phyloP scores from a whole-genome alignment of 2,113 vertebrate genomes.

The Scomber colias region DNA sequence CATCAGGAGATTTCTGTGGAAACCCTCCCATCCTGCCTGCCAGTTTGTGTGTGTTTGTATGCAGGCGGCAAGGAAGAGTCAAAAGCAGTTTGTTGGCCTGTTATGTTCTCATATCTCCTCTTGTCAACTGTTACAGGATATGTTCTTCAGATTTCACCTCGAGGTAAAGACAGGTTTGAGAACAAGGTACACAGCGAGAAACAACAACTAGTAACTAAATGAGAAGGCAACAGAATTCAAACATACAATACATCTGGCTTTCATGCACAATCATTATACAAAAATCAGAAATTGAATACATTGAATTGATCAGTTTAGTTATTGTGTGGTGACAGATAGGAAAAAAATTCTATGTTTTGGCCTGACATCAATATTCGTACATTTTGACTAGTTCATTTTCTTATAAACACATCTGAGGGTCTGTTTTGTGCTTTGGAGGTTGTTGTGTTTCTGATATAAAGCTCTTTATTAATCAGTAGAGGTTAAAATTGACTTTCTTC shows the following conservation, averaged over 20 bases:
- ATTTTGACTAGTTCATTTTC: too few relatives aligned
- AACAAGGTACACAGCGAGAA: conserved; percentile 33
- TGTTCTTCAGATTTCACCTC: conserved; percentile 64
- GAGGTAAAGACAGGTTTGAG: conserved; percentile 62
- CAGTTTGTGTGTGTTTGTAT: conserved; percentile 21
- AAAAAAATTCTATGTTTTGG: too few relatives aligned
- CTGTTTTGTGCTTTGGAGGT: too few relatives aligned
- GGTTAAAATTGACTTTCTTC: background rate
- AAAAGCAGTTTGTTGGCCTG: conserved; percentile 67
- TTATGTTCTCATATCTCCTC: conserved; percentile 61
- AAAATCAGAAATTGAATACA: background rate
- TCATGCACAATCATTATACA: background rate
- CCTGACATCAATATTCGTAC: too few relatives aligned
- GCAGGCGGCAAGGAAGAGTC: conserved; percentile 32
- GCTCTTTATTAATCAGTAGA: background rate
- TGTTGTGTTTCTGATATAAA: background rate
- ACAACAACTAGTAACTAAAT: conserved; percentile 35
- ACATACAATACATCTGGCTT: background rate
- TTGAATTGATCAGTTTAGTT: background rate
- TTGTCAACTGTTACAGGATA: conserved; percentile 61
- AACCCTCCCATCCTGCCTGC: conserved; percentile 65
- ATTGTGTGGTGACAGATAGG: background rate
- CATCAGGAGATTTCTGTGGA: conserved; percentile 73
- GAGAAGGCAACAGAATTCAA: conserved; percentile 27
- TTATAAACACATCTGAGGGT: too few relatives aligned